Conservation (phyloP, 2,888 invertebrate species). For the Orthonevra nobilis region DNA sequence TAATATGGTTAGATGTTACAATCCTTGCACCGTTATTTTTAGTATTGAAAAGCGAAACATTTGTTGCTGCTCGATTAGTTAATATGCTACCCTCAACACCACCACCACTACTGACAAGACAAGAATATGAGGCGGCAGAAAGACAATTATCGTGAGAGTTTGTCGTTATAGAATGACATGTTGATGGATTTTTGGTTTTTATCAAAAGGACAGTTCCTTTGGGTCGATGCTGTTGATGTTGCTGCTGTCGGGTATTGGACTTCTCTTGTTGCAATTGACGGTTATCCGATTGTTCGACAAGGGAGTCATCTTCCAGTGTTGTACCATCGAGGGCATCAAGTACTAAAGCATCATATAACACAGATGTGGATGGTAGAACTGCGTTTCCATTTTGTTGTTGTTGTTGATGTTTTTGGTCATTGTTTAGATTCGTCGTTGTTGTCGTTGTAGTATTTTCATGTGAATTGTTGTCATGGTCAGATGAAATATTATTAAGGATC, state of each 20-base stretch:
- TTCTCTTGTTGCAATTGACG: constrained; percentile 34
- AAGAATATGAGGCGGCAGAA: constrained; percentile 49
- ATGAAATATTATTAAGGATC: constrained; percentile 51
- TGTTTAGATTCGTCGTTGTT: constrained; percentile 39
- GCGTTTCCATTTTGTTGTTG: constrained; percentile 72
- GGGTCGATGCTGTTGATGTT: constrained; percentile 36
- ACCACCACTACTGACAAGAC: constrained; percentile 45
- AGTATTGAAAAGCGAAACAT: constrained; percentile 59
- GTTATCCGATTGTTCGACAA: constrained; percentile 21
- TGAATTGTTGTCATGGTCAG: constrained; percentile 43
- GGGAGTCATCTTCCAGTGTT: constrained; percentile 72
- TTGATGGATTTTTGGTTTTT: constrained; percentile 54
- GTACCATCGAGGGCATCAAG: constrained; percentile 77
- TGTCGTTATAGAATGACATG: constrained; percentile 8
- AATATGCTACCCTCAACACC: constrained; percentile 25
- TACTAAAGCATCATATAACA: constrained; percentile 78
- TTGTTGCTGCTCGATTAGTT: constrained; percentile 37
- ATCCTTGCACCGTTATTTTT: constrained; percentile 63
- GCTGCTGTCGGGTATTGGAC: constrained; percentile 38
- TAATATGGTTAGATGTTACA: constrained; percentile 64
- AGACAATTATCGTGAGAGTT: constrained; percentile 29
- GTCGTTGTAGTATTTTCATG: constrained; percentile 40
- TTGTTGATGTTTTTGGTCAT: constrained; percentile 56
- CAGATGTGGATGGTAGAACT: constrained; percentile 66
- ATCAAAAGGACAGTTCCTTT: constrained; percentile 66